These are phyloP conservation scores for Pantala flavescens DNA, from an alignment of 1,140 invertebrate genomes.

Conservation along the genomic window DNA sequence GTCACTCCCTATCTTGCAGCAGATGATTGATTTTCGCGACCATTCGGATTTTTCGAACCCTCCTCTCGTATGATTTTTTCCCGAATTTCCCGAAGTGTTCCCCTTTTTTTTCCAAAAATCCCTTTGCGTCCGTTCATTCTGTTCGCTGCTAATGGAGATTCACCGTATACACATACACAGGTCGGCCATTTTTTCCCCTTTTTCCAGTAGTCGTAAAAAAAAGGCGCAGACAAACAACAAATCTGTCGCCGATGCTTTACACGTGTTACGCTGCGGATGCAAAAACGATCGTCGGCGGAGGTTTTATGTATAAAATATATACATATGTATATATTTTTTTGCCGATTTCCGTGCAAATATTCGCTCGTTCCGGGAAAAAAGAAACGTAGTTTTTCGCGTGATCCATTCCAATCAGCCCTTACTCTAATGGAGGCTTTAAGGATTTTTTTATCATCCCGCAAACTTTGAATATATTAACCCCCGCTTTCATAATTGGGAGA, in stretches of 20 bases:
- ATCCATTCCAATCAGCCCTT: neutral
- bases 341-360: neutral
- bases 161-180: neutral
- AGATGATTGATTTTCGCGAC: neutral
- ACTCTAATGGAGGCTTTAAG: neutral
- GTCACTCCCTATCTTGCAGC: too few species aligned
- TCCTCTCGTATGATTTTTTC: too few species aligned
- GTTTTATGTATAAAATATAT: neutral
- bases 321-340: too few species aligned
- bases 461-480: too few species aligned
- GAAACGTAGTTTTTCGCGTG: neutral
- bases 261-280: neutral
- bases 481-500: too few species aligned
- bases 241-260: neutral
- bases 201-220: too few species aligned
- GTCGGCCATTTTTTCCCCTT: too few species aligned
- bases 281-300: neutral
- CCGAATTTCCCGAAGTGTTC: too few species aligned
- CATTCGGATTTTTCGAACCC: too few species aligned
- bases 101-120: too few species aligned
- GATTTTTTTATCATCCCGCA: too few species aligned
- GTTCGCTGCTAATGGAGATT: neutral
- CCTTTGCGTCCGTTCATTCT: neutral
- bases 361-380: neutral
- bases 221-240: neutral